A percentile compares a stretch with the other conserved stretches of the same genome.
Conservation (phyloP, 2,888 invertebrate genomes). For the Miltochrista miniata region DNA sequence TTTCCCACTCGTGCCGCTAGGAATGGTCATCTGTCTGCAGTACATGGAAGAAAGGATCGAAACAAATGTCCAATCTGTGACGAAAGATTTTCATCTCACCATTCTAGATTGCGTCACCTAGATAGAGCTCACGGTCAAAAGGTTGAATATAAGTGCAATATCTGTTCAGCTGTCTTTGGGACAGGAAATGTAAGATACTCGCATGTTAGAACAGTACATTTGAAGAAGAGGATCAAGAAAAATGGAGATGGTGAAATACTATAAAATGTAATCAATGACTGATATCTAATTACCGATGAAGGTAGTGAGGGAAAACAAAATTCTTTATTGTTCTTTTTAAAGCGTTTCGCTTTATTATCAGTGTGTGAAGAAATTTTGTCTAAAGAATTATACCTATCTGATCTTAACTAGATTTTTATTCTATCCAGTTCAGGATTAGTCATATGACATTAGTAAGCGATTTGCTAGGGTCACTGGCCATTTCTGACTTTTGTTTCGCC, state of each 20-base stretch:
- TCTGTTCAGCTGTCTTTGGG: conserved; percentile 54
- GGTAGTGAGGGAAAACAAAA: too few species aligned
- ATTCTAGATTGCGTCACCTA: conserved; percentile 54
- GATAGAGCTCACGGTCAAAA: conserved; percentile 54
- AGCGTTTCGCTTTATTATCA: too few species aligned
- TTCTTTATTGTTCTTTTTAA: too few species aligned
- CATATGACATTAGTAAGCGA: too few species aligned
- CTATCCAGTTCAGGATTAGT: too few species aligned
- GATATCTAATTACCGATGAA: too few species aligned
- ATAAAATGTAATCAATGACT: too few species aligned
- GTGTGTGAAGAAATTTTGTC: too few species aligned
- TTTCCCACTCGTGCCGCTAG: conserved; percentile 54
- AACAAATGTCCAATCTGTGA: conserved; percentile 63
- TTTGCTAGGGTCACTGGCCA: too few species aligned
- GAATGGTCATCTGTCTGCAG: conserved; percentile 46
- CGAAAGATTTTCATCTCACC: conserved; percentile 52
- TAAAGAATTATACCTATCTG: too few species aligned
- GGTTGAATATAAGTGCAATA: conserved; percentile 51
- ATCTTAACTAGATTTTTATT: too few species aligned
- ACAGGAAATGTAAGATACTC: conserved; percentile 63
- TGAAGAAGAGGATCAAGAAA: conserved; percentile 10
- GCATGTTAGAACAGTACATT: conserved; percentile 63
- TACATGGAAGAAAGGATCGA: conserved; percentile 54
- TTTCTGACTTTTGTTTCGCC: too few species aligned
- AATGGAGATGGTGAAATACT: background rate